Base-by-base conservation (phyloP, 2,113 vertebrate species). In the Semnornis frantzii region DNA sequence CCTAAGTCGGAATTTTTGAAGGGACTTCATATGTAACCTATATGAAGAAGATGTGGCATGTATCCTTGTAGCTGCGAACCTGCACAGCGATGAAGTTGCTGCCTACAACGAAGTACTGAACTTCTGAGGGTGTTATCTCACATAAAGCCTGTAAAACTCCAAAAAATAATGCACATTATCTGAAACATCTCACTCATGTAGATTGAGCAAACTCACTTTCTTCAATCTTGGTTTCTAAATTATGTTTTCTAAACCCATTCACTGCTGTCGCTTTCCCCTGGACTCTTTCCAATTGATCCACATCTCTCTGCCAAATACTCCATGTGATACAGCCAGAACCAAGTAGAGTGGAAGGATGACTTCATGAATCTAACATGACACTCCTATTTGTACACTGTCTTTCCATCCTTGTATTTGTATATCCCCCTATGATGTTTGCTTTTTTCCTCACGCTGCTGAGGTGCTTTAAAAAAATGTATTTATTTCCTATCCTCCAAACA, bases 351-450 rank as follows among this genome's bases (percentile, higher is more conserved):
- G 93, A 96, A 96, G 82, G 90, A 96, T 95, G 96, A 94, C 88
- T 95, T 96, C 93, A 94, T 44, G 93, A 95, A 96, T 96, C 93
- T 94, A 96, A 96, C 92, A 95, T 92, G 96, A 95, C 95, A 96
- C 80, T 94, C 93, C 65, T 95, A 86, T 96, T 96, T 96, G 95
- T 96, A 95, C 85, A 34, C 90, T 65, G 93, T 60, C 33, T 95
- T 59, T 93, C 93, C 76, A 81, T 83, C 15, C 34, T 4, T 74
- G 57, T 77, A 68, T 95, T 95, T 93, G 60, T 86, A 30, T 39
- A 64, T 71, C 65, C 44, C 75, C 60, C 80, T 33, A 33, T 7
- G 27, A 74, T 42, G 48, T 83, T 91, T 85, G 48, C 28, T 94
- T 93, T 85, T 85, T 83, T 8, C 12, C 94, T 81, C 58, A 64